Evolutionary conservation across 2,888 invertebrate species (phyloP).

Genomic region (Bhutanitis thaidina): DNA sequence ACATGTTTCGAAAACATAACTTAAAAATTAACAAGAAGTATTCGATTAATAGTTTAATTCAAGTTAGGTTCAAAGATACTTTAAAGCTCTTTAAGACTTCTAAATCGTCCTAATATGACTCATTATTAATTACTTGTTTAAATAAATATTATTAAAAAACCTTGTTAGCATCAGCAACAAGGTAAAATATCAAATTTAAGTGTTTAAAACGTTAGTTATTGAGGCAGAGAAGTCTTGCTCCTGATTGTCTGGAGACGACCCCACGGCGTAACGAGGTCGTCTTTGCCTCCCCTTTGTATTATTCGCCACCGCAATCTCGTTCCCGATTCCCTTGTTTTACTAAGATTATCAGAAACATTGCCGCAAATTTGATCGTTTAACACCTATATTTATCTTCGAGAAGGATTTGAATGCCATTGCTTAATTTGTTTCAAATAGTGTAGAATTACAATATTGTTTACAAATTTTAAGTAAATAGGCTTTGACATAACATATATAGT

Average conservation of each 20-base stretch:
- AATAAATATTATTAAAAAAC: not conserved
- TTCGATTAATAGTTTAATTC: no score
- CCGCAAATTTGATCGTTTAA: constrained; percentile 21
- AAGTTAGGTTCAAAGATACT: no score
- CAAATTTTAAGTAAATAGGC: not conserved
- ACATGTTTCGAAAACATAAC: no score
- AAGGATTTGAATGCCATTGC: constrained; percentile 9
- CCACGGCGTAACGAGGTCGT: constrained; percentile 47
- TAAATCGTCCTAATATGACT: no score
- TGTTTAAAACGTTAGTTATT: constrained; percentile 20
- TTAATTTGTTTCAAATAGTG: constrained; percentile 7
- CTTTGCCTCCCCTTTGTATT: constrained; percentile 37
- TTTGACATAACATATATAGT: not conserved
- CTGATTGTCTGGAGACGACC: constrained; percentile 34
- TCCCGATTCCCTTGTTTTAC: constrained; percentile 33
- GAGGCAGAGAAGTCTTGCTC: constrained; percentile 14
- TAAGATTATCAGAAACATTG: constrained; percentile 31
- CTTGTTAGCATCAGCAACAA: not conserved
- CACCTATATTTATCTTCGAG: constrained; percentile 22
- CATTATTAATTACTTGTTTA: no score
- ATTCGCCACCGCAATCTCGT: constrained; percentile 33
- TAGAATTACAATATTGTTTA: constrained; percentile 1
- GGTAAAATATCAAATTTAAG: constrained; percentile 6
- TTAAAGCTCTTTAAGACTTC: no score
- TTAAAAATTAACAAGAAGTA: no score